These are phyloP conservation scores for Dallia pectoralis DNA, from an alignment of 2,797 vertebrate genomes.

Conservation along the genomic window DNA sequence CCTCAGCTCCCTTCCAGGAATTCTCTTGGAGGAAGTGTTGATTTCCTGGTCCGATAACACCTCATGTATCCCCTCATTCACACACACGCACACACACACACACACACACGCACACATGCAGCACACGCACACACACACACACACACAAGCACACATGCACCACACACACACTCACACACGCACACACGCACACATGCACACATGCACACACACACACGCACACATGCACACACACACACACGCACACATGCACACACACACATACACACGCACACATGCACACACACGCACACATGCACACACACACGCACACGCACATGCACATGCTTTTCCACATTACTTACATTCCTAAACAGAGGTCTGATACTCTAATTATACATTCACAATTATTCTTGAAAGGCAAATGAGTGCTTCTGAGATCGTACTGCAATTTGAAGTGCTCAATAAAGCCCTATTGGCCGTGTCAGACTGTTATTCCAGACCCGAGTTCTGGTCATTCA, in stretches of 20 bases:
- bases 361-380: neutral
- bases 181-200: no score
- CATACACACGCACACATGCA: no score
- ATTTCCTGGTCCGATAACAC: constrained; percentile 66
- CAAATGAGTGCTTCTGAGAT: neutral
- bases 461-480: neutral
- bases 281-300: no score
- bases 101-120: constrained; percentile 1
- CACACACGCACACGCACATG: no score
- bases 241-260: no score
- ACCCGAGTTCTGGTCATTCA: neutral
- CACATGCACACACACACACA: no score
- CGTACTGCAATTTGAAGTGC: neutral
- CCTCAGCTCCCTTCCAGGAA: constrained; percentile 73
- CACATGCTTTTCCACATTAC: constrained; percentile 7
- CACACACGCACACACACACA: constrained; percentile 5
- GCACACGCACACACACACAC: neutral
- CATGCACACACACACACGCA: no score
- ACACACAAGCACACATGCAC: neutral
- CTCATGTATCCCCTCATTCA: constrained; percentile 32
- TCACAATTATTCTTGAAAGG: neutral
- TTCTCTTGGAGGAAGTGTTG: constrained; percentile 70
- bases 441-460: neutral
- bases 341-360: neutral
- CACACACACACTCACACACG: neutral